Evolutionary conservation across 2,888 invertebrate genomes (phyloP).

Genomic region (Chloromyia formosa): DNA sequence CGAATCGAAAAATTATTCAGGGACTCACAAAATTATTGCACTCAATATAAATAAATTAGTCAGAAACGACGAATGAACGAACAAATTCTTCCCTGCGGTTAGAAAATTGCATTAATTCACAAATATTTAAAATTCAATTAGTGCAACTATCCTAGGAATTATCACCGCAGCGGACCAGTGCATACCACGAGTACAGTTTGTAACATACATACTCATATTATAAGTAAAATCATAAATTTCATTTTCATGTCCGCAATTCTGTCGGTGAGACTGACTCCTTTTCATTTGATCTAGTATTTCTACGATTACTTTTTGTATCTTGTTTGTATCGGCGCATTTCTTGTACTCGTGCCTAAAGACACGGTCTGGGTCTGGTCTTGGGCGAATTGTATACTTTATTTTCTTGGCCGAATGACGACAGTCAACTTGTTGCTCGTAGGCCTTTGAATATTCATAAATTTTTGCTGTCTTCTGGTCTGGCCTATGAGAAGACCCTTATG

Average conservation of each 20-base stretch:
- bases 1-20: background rate
- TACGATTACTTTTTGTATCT: background rate
- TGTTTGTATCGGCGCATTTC: background rate
- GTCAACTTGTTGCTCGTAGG: conserved; percentile 19
- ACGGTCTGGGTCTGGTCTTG: no score
- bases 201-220: background rate
- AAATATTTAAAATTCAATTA: conserved; percentile 33
- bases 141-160: conserved; percentile 25
- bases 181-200: no score
- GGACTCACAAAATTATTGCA: background rate
- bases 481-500: no score
- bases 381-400: no score
- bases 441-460: conserved; percentile 32
- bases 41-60: conserved; percentile 15
- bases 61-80: conserved; percentile 10
- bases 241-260: conserved; percentile 19
- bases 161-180: background rate
- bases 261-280: background rate
- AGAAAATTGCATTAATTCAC: conserved; percentile 23
- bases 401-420: background rate
- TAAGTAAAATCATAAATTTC: conserved; percentile 33
- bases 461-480: background rate
- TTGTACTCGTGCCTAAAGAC: background rate
- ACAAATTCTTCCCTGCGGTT: background rate
- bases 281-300: background rate